phyloP scores from a whole-genome alignment of 2,797 vertebrate genomes.

The Squalus acanthias region DNA sequence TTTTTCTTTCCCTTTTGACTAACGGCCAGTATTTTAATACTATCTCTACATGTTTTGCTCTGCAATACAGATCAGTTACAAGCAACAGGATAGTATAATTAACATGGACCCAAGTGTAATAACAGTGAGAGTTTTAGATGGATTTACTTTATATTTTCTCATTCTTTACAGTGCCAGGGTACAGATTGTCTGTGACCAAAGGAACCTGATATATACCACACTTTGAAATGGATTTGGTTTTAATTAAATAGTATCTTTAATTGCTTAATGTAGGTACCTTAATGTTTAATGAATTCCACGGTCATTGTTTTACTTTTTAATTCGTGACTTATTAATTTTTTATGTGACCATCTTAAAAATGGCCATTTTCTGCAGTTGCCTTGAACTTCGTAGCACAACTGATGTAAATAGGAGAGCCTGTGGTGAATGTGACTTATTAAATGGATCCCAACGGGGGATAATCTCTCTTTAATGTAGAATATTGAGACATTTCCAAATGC shows the following conservation, averaged over 20 bases:
- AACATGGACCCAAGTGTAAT: background rate
- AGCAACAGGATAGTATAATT: background rate
- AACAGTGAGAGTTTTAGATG: background rate
- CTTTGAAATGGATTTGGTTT: background rate
- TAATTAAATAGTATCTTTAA: background rate
- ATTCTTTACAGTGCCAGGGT: background rate
- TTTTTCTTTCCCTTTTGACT: background rate
- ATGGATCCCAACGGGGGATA: background rate
- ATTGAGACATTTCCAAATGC: background rate
- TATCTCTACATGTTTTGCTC: background rate
- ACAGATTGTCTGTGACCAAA: background rate
- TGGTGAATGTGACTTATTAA: background rate
- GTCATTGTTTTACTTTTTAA: background rate
- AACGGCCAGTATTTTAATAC: background rate
- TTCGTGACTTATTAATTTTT: background rate
- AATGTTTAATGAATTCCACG: background rate
- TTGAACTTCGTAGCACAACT: background rate
- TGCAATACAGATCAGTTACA: background rate
- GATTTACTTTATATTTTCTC: background rate
- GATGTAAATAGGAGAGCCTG: background rate
- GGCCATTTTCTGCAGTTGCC: background rate
- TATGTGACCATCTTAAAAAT: background rate
- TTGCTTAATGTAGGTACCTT: background rate
- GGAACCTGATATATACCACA: background rate
- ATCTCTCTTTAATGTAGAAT: background rate